Evolutionary conservation across 2,888 invertebrate species (phyloP).

Genomic region (Polymixis flavicincta): DNA sequence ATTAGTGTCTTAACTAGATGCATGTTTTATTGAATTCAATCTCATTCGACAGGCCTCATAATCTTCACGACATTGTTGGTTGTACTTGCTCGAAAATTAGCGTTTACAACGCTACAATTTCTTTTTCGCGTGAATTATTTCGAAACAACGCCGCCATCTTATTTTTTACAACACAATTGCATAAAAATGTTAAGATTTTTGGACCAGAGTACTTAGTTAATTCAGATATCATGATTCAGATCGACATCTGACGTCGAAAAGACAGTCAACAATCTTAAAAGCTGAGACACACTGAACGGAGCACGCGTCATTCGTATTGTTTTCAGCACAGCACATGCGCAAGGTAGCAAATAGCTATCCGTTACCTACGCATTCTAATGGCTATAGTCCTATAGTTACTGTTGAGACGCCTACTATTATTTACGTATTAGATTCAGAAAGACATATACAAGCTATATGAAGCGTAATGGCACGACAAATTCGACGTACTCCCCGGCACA

Average conservation of each 20-base stretch:
- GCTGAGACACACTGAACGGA: neutral
- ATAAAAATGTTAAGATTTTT: neutral
- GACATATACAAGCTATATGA: neutral
- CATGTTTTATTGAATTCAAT: neutral
- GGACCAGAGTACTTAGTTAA: neutral
- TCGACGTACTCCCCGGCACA: no score
- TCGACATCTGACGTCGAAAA: neutral
- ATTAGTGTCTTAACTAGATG: neutral
- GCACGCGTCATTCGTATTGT: no score
- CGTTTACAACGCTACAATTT: neutral
- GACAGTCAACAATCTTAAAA: neutral
- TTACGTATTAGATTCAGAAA: constrained; percentile 17
- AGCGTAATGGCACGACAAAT: no score
- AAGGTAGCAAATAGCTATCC: neutral
- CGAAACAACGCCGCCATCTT: neutral
- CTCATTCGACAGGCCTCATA: no score
- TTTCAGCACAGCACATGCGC: constrained; percentile 17
- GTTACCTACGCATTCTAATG: constrained; percentile 3
- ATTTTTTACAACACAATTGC: neutral
- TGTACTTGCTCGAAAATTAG: neutral
- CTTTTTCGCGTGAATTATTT: neutral
- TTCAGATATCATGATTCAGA: no score
- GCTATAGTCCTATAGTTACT: neutral
- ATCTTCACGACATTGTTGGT: neutral
- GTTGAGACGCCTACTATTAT: neutral